Evolutionary conservation across 2,888 invertebrate species (phyloP), one percentile per base, ranked within the genome.

Genomic region (Miltochrista miniata): DNA sequence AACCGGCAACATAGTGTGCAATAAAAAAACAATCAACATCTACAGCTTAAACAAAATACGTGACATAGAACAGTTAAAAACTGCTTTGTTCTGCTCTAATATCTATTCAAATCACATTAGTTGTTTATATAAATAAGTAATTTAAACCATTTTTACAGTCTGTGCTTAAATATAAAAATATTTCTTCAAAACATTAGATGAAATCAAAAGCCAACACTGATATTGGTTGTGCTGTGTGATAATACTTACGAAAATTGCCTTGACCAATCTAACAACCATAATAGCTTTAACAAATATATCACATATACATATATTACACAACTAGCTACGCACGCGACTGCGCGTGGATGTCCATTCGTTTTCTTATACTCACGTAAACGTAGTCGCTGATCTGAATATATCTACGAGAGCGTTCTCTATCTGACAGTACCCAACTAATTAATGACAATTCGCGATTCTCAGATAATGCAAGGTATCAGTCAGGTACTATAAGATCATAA

Each of bases 201-300:
- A 68, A 61, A 69, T 64, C 56, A 59, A 68, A 69, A 72, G 68
- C 59, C 41, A 51, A 61, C 61, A 55, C 56, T 60, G 69, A 71
- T 70, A 68, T 69, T 65, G 62, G 53, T 56, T 59, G 54, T 57
- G 62, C 58, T 68, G 64, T 68, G 76, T 81, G 79, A 80, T 79
- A 83, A 79, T 77, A 70, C 74, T 87, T 83, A 82, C 85, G 82
- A 88, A 85, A 86, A 86, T 65, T 68, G 60, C 87, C 89, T 90
- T 90, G 88, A 84, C 82, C 82, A 79, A 82, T 75, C 80, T 81
- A 83, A 81, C 76, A 72, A 78, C 60, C 72, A 84, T 84, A 87
- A 89, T 81, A 79, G 69, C 72, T 85, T 82, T 70, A 68, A 80
- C 85, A 90, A 89, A 90, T 82, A 88, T 82, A 83, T 85, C 81